A percentile compares a stretch with the other conserved stretches of the same genome.
Conservation (phyloP, 2,113 vertebrate species). For the Tenrec ecaudatus region DNA sequence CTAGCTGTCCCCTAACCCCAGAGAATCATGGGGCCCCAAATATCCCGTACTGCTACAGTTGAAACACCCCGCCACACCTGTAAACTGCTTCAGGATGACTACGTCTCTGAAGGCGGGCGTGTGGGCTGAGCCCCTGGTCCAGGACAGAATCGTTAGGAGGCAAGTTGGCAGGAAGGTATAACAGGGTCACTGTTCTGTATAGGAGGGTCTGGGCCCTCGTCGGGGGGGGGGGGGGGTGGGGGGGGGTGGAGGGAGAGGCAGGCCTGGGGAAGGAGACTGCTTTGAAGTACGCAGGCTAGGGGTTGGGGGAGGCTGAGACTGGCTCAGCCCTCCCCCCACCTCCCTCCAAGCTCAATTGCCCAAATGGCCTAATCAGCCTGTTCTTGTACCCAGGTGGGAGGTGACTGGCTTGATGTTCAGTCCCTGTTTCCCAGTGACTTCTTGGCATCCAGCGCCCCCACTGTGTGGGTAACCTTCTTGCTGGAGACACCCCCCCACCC, state of each 20-base stretch:
- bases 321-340: neutral
- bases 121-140: neutral
- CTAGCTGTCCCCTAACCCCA: too few species aligned
- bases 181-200: neutral
- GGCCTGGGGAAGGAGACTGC: neutral
- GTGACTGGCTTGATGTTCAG: neutral
- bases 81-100: accelerated
- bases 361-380: accelerated
- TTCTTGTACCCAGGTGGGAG: accelerated
- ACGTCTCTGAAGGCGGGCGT: neutral
- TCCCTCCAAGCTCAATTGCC: neutral
- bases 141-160: neutral
- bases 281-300: neutral
- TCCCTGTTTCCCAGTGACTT: neutral
- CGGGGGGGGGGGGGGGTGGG: too few species aligned
- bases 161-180: neutral
- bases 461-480: accelerated
- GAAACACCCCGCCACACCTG: neutral
- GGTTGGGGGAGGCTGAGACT: neutral
- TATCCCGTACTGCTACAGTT: accelerated
- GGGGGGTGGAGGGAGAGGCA: too few species aligned
- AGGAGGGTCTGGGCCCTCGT: neutral
- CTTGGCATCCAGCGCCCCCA: neutral
- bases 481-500: neutral
- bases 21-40: too few species aligned